Base-by-base conservation (phyloP, 1,140 invertebrate species). In the Drosophila simulans region DNA sequence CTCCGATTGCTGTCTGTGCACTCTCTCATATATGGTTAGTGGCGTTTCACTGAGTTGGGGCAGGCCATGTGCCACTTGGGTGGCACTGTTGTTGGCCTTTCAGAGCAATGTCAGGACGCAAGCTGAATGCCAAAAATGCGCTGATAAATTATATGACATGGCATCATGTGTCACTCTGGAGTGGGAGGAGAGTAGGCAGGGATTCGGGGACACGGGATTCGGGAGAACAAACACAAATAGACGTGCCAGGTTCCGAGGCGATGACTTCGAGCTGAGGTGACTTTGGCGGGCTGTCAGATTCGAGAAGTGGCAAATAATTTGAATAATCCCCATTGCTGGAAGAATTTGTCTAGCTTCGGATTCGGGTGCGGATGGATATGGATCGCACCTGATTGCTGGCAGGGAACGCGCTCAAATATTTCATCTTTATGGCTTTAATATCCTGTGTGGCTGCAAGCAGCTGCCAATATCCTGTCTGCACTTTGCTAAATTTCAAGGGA, bases 361-460 rank as follows among this genome's bases (percentile, higher is more conserved):
- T 75, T 54, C 13, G 51, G 35, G 45, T 11, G 37, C 27, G 54
- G 15, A 48, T 34, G 49, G 35, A 39, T 20, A 25, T 27, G 54
- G 15, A 49, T 43, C 39, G 10, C 63, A 69, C 51, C 66, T 70
- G 51, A 70, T 56, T 69, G 66, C 49, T 37, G 13, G 5, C 58
- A 20, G 15, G 20, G 48, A 37, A 60, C 37, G 48, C 34, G 51
- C 22, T 46, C 8, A 62, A 63, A 77, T 77, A 77, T 63, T 77
- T 77, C 75, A 70, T 54, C 74, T 71, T 70, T 77, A 77, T 77
- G 75, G 48, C 75, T 77, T 77, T 77, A 77, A 77, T 77, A 77
- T 77, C 75, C 75, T 77, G 75, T 60, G 51, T 35, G 52, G 71
- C 40, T 68, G 49, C 43, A 68, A 58, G 55, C 73, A 77, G 53